phyloP scores from a whole-genome alignment of 2,797 vertebrate species.

The Pygocentrus nattereri region DNA sequence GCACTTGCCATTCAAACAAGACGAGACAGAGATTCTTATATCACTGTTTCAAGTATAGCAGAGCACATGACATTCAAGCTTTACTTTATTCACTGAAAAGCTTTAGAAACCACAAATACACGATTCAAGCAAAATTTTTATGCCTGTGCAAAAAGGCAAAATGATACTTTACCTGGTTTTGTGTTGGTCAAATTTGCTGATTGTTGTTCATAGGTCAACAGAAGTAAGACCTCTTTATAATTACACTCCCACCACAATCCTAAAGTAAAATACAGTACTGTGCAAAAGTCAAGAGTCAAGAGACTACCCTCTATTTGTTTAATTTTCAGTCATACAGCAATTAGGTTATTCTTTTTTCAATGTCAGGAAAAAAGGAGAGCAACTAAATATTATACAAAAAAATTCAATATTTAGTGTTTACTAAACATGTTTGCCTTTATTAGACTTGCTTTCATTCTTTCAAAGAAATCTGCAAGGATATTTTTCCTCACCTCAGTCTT shows the following conservation, averaged over 20 bases:
- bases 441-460: too few relatives aligned
- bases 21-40: background rate
- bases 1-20: background rate
- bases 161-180: background rate
- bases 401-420: too few relatives aligned
- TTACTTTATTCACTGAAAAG: background rate
- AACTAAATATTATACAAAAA: too few relatives aligned
- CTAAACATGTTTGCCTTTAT: too few relatives aligned
- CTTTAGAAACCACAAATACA: background rate
- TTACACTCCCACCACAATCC: background rate
- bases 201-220: background rate
- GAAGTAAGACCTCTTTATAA: background rate
- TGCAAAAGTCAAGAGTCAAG: too few relatives aligned
- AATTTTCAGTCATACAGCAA: too few relatives aligned
- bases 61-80: background rate
- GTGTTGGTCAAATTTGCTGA: background rate
- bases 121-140: background rate
- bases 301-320: too few relatives aligned
- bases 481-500: too few relatives aligned
- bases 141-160: background rate
- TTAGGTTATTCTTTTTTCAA: too few relatives aligned
- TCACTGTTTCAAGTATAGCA: background rate
- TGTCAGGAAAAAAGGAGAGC: too few relatives aligned
- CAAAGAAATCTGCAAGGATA: too few relatives aligned
- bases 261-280: background rate